Evolutionary conservation across 2,797 vertebrate genomes (phyloP).

Genomic region (Florisuga fusca): DNA sequence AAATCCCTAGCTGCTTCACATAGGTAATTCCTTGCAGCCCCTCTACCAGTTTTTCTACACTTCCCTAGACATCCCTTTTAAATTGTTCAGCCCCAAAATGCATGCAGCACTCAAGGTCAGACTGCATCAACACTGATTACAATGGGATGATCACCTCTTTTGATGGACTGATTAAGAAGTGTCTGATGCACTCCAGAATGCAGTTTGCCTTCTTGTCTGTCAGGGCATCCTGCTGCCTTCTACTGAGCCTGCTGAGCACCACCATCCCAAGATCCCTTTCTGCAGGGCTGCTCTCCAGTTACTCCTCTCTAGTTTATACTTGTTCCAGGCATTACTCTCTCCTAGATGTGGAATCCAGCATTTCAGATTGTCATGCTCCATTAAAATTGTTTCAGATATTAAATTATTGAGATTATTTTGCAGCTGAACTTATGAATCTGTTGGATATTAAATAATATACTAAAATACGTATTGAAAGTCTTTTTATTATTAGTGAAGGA

Average conservation of each 20-base stretch:
- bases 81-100: too few relatives aligned
- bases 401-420: not conserved
- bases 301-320: not conserved
- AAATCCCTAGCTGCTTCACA: too few relatives aligned
- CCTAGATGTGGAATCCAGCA: not conserved
- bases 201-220: too few relatives aligned
- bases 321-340: not conserved
- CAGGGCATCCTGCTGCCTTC: too few relatives aligned
- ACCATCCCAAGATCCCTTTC: not conserved
- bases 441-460: not conserved
- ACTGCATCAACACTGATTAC: too few relatives aligned
- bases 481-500: slow-evolving; percentile 44
- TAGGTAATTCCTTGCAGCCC: too few relatives aligned
- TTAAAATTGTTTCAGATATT: not conserved
- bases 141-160: too few relatives aligned
- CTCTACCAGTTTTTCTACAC: too few relatives aligned
- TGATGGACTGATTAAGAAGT: too few relatives aligned
- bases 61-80: too few relatives aligned
- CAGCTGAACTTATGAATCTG: not conserved
- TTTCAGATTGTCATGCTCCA: not conserved
- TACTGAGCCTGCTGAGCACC: not conserved
- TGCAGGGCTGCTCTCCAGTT: not conserved
- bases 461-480: not conserved
- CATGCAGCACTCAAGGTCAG: too few relatives aligned
- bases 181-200: too few relatives aligned